Conservation (phyloP, 2,888 invertebrate species). For the Ormyrus rosae region DNA sequence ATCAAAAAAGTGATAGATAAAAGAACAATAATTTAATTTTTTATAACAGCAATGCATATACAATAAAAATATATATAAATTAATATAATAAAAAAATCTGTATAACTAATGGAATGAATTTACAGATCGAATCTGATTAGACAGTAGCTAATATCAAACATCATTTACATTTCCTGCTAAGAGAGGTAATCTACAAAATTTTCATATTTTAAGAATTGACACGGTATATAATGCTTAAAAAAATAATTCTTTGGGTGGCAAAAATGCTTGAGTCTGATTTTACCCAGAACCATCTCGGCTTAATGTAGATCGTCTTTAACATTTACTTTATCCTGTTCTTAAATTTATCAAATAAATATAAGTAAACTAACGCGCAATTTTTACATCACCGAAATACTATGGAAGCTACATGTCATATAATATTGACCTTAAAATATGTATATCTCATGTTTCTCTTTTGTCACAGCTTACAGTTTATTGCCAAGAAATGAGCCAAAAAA, state of each 20-base stretch:
- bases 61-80: constrained; percentile 49
- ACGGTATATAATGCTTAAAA: constrained; percentile 56
- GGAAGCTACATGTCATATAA: constrained; percentile 47
- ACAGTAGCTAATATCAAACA: constrained; percentile 47
- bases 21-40: constrained; percentile 18
- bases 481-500: constrained; percentile 42
- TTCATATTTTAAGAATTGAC: constrained; percentile 52
- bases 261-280: constrained; percentile 56
- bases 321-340: constrained; percentile 36
- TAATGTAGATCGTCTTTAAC: constrained; percentile 42
- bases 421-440: constrained; percentile 46
- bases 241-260: constrained; percentile 58
- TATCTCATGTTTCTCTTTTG: constrained; percentile 47
- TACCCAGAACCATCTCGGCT: constrained; percentile 40
- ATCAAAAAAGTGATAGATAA: constrained; percentile 17
- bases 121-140: constrained; percentile 42
- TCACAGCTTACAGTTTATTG: constrained; percentile 46
- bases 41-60: constrained; percentile 20
- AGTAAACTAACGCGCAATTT: constrained; percentile 48
- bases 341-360: constrained; percentile 50
- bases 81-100: constrained; percentile 51
- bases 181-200: constrained; percentile 54
- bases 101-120: constrained; percentile 54
- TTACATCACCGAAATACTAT: constrained; percentile 41
- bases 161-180: constrained; percentile 53